Conservation (phyloP, 2,888 invertebrate genomes). For the Calameuta filiformis region DNA sequence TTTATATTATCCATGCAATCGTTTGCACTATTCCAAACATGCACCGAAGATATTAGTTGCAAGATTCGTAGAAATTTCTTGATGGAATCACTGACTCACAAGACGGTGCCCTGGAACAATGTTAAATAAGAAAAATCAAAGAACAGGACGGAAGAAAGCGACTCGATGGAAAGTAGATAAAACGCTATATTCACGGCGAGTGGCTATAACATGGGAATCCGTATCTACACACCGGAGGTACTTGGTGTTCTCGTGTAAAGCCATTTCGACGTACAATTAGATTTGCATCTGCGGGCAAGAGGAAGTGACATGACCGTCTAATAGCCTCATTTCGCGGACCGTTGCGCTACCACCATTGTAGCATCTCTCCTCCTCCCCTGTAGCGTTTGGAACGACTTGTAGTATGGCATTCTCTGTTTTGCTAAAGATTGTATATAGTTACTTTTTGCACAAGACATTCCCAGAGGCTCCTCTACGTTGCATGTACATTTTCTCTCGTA, state of each 20-base stretch:
- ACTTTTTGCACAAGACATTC: neutral
- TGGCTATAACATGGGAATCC: neutral
- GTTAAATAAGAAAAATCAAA: neutral
- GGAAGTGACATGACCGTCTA: conserved; percentile 48
- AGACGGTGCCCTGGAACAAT: neutral
- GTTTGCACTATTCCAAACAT: too few species aligned
- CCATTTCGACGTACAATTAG: conserved; percentile 35
- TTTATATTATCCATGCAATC: too few species aligned
- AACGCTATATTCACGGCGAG: neutral
- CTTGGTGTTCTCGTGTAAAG: conserved; percentile 5
- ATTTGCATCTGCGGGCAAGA: conserved; percentile 32
- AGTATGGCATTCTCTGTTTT: neutral
- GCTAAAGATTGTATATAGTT: neutral
- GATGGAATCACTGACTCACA: neutral
- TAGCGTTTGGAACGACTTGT: neutral
- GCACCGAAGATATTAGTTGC: too few species aligned
- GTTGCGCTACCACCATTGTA: conserved; percentile 40
- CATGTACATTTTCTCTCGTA: neutral
- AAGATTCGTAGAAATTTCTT: neutral
- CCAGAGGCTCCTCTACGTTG: neutral
- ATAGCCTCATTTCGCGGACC: conserved; percentile 54
- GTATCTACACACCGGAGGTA: neutral
- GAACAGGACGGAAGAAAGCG: neutral
- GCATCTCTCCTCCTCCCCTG: neutral
- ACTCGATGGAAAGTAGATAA: neutral